These are phyloP conservation scores for Sternotherus odoratus DNA, from an alignment of 2,797 vertebrate species.

Conservation along the genomic window DNA sequence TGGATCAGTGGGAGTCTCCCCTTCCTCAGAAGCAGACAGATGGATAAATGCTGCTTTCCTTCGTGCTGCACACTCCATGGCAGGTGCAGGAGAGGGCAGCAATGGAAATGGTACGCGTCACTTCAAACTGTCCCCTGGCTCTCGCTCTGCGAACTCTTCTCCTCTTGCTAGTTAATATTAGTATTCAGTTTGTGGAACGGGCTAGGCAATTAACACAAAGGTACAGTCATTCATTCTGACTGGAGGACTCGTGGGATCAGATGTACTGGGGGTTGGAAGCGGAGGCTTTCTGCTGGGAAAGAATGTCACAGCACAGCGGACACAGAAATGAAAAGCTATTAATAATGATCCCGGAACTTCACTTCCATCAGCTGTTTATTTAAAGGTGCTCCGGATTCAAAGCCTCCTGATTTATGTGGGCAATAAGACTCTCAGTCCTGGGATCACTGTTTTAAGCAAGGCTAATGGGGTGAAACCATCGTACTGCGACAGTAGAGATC, in stretches of 20 bases:
- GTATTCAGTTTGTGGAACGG: constrained; percentile 72
- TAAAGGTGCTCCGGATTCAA: constrained; percentile 84
- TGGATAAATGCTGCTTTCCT: fast-evolving
- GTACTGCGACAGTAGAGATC: constrained; percentile 74
- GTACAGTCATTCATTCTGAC: constrained; percentile 83
- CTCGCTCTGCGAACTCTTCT: neutral
- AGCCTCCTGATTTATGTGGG: constrained; percentile 85
- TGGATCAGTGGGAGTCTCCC: neutral
- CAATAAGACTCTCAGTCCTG: constrained; percentile 79
- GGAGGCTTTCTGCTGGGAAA: constrained; percentile 81
- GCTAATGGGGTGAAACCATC: constrained; percentile 84
- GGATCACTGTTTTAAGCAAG: constrained; percentile 82
- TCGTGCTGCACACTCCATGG: no score
- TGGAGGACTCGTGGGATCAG: constrained; percentile 80
- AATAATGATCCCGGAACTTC: constrained; percentile 86
- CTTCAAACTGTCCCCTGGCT: neutral
- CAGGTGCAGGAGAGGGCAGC: neutral
- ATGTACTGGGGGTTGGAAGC: constrained; percentile 74
- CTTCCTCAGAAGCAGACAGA: fast-evolving
- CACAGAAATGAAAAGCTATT: constrained; percentile 86
- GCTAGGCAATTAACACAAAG: constrained; percentile 81
- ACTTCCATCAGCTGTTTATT: constrained; percentile 87
- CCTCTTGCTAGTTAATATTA: constrained; percentile 66
- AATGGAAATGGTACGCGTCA: fast-evolving
- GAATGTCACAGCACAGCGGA: constrained; percentile 85